Evolutionary conservation across 2,888 invertebrate genomes (phyloP), one percentile per base, ranked within the genome.

Genomic region (Pachydiplax longipennis): DNA sequence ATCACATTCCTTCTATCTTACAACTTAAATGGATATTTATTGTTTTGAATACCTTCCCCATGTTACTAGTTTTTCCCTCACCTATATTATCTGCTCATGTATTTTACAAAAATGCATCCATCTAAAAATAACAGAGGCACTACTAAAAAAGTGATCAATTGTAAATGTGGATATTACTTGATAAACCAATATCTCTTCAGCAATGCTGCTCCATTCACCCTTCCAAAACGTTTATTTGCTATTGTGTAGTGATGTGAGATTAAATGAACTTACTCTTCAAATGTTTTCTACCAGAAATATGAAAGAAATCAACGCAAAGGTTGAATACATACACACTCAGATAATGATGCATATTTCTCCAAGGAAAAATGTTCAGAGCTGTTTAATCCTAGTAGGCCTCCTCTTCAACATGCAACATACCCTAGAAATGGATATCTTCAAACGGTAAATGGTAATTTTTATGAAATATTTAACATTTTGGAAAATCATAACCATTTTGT

Each of bases 1-100:
- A 87, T 87, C 87, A 87, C 87, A 87, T 87, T 87, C 87, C 87
- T 87, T 87, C 87, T 87, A 87, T 37, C 61, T 87, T 87, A 87
- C 87, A 61, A 37, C 87, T 87, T 87, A 61, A 25, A 87, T 61
- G 61, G 61, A 61, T 87, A 65, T 61, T 87, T 87, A 87, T 87
- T 61, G 37, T 87, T 35, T 87, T 65, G 37, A 35, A 81, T 81
- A 65, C 61, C 87, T 61, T 87, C 87, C 87, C 37, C 25, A 22
- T 12, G 1, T 87, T 10, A 83, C 35, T 61, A 87, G 31, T 61
- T 58, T 83, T 81, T 83, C 61, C 61, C 87, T 65, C 10, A 22
- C 53, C 58, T 87, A 87, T n/a, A 53, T 87, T 83, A 61, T 61
- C 22, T 31, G 61, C 35, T 22, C 61, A 37, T 65, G 40, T 65